Evolutionary conservation across 2,797 vertebrate species (phyloP), one percentile per base, ranked within the genome.

Genomic region (Phataginus tricuspis): DNA sequence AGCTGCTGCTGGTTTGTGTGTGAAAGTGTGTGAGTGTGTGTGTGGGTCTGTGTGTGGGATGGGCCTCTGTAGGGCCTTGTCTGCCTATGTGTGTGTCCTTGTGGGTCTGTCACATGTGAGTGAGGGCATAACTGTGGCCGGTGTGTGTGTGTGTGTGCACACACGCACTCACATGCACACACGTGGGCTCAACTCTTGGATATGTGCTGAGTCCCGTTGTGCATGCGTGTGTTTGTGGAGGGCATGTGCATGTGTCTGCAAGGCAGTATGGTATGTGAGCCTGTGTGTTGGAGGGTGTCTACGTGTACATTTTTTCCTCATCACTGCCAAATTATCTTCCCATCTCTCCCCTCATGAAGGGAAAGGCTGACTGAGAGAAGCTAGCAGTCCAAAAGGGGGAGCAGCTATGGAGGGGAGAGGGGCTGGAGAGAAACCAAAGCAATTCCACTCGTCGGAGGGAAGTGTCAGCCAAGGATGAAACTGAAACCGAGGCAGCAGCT

Each of bases 381-480:
- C 90, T 72, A 78, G 94, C 57, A 71, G 85, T 97, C 95, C 90
- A 92, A 92, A 86, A 68, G 63, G 84, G 88, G 69, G 42, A 83
- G 16, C 61, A 74, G 91, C 45, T 27, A 75, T 69, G 80, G 86
- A 95, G 74, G 77, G 42, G 92, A 93, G 72, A 77, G 74, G 57
- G 77, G 63, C 66, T 97, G 97, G 95, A 97, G 90, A 80, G 90
- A 96, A 97, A 96, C 95, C 96, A 95, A 97, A 97, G 97, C 94
- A 95, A 97, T 97, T 97, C 86, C 94, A 94, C 96, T 96, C 37
- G 7, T 86, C 2, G n/a, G 91, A 94, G 94, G 68, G 87, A 95
- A 86, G 86, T 92, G 74, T 95, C 92, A 97, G 97, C 96, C 95
- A 97, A 90, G 93, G 97, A 97, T 97, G 97, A 98, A 98, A 98